Evolutionary conservation across 2,888 invertebrate species (phyloP), one percentile per base, ranked within the genome.

Genomic region (Tachina grossa): DNA sequence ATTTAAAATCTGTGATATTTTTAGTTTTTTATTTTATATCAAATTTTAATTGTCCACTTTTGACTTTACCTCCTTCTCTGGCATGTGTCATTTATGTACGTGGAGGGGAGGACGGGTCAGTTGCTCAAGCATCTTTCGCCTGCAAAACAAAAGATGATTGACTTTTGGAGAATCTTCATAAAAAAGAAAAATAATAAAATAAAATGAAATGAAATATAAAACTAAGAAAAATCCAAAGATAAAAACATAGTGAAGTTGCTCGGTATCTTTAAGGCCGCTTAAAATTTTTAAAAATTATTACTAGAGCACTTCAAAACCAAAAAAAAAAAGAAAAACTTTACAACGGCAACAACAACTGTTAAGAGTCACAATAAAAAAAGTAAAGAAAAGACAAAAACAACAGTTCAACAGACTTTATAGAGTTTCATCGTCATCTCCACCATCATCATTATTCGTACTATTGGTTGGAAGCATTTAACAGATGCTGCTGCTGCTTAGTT

Each of bases 381-480:
- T n/a, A 80, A 31, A 22, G 53, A 31, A 51, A 51, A 16, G 41
- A 14, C 49, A 49, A 14, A 45, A 59, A 57, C 51, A 77, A 78
- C 83, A 83, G 85, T 85, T 85, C 85, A 85, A 83, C 79, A 85
- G 75, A 85, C 85, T 85, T 76, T 85, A 53, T 79, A 85, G 82
- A 79, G 85, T 82, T 75, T 85, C 72, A 72, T 61, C 78, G 45
- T 66, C 71, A 59, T 66, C 74, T 41, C 19, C 78, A 65, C 13
- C 76, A 61, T 63, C 71, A 43, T 41, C 71, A 61, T 51, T 76
- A 69, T 19, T 63, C 80, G 49, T 61, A 78, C 61, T 43, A 68
- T 6, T 31, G 31, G 49, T 66, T 72, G 66, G 43, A 51, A 69
- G 39, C 66, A 68, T 80, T 69, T 49, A 76, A 74, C 74, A 85